Base-by-base conservation (phyloP, 2,888 invertebrate genomes). In the Vesta saturnalis region DNA sequence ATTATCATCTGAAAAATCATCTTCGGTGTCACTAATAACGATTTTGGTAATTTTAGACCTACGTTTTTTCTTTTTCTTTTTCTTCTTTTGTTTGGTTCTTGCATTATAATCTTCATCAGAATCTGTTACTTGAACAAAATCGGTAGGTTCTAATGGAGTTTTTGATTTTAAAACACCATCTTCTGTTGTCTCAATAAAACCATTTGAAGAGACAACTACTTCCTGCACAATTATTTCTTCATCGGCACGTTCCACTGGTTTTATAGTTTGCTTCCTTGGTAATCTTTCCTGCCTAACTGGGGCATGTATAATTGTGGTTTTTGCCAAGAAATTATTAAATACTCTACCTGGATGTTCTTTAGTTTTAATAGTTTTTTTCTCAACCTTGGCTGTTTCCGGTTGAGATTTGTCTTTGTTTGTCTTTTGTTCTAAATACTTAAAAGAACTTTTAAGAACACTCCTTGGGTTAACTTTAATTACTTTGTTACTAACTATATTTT, bases 211-310 rank as follows among this genome's bases (percentile, higher is more conserved):
- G 6, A 84, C 80, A 59, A 82, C 79, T 2, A 84, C 82, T 73
- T 83, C 82, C 67, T 84, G 79, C 1, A 84, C 82, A 3, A 83
- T 81, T 54, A 84, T 83, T 72, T 84, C 83, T 71, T 84, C 84
- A 59, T 82, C 80, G 4, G 76, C 73, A 15, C 82, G 79, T 60
- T 79, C 74, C n/a, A 83, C 78, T 1, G 83, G 83, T 73, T 80
- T 82, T 14, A 85, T 84, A 61, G 81, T 77, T 73, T 85, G 85
- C 71, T 85, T 85, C 22, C 85, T 77, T 0, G 85, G 85, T 55
- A 83, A 73, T 59, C 83, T 73, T 23, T 77, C 76, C 64, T 80
- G 78, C 22, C 83, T 73, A n/a, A 82, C 72, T 3, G 83, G 83
- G 1, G 81, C 83, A 52, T 81, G 80, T n/a, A 80, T 76, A 56